phyloP scores from a whole-genome alignment of 1,140 invertebrate genomes.

The Antheraea mylitta region DNA sequence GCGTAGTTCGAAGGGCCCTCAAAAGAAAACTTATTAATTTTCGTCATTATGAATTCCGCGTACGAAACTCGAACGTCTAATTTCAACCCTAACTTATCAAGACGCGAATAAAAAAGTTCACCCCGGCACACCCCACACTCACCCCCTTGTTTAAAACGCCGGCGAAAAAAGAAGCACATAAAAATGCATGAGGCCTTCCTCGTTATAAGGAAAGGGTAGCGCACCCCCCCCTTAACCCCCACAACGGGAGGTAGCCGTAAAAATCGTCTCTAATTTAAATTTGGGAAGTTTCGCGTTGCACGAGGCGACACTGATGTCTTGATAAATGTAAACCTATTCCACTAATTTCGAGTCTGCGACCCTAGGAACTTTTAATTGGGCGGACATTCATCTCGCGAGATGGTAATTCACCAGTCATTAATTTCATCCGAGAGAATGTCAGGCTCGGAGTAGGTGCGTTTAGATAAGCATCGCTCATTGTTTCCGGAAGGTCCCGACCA shows the following conservation, averaged over 20 bases:
- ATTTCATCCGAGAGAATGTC: conserved; percentile 65
- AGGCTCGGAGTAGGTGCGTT: conserved; percentile 40
- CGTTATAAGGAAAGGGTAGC: conserved; percentile 80
- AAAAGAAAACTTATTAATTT: conserved; percentile 78
- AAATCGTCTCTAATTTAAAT: conserved; percentile 79
- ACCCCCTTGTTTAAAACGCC: conserved; percentile 80
- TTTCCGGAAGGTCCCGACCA: conserved; percentile 42
- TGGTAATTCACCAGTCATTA: conserved; percentile 65
- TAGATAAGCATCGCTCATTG: conserved; percentile 71
- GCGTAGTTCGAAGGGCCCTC: conserved; percentile 57
- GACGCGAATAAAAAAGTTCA: conserved; percentile 79
- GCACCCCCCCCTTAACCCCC: conserved; percentile 54
- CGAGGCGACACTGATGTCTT: conserved; percentile 75
- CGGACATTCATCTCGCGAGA: conserved; percentile 62
- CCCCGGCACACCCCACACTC: conserved; percentile 65
- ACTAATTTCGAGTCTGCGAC: conserved; percentile 74
- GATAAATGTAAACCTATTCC: conserved; percentile 74
- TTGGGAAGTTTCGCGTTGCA: conserved; percentile 75
- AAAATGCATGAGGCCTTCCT: conserved; percentile 80
- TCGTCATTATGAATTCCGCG: conserved; percentile 78
- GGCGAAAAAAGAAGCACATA: conserved; percentile 80
- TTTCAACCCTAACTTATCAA: conserved; percentile 80
- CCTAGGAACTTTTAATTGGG: conserved; percentile 75
- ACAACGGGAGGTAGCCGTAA: conserved; percentile 70
- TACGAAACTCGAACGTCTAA: conserved; percentile 79